These are phyloP conservation scores for Drosophila suzukii DNA, from an alignment of 1,140 invertebrate species.

Conservation along the genomic window DNA sequence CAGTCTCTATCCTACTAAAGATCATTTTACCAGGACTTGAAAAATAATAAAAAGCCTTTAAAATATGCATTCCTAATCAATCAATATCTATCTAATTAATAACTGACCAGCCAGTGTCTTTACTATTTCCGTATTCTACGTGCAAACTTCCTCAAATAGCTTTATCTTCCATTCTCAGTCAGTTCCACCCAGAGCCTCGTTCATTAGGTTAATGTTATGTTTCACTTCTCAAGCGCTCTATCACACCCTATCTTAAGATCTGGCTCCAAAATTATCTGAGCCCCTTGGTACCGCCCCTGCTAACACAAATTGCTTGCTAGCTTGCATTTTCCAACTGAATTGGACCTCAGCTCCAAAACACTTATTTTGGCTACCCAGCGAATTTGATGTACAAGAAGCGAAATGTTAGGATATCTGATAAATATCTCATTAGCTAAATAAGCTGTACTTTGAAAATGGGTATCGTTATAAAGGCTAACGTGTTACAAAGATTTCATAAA, in stretches of 20 bases:
- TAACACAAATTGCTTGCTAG: constrained; percentile 40
- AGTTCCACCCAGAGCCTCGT: constrained; percentile 6
- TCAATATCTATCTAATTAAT: too few relatives aligned
- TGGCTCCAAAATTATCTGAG: constrained; percentile 27
- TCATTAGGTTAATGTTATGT: constrained; percentile 44
- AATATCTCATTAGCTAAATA: too few relatives aligned
- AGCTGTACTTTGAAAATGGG: too few relatives aligned
- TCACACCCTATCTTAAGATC: constrained; percentile 38
- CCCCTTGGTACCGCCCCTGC: constrained; percentile 32
- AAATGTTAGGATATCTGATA: not conserved
- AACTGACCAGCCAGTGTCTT: too few relatives aligned
- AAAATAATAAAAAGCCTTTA: too few relatives aligned
- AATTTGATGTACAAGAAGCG: constrained; percentile 6
- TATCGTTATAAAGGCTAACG: too few relatives aligned
- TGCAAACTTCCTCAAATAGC: not conserved
- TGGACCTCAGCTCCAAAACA: constrained; percentile 30
- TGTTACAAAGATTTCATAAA: too few relatives aligned
- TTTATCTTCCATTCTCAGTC: not conserved
- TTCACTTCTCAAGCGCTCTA: constrained; percentile 30
- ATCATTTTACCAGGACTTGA: too few relatives aligned
- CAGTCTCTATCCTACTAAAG: too few relatives aligned
- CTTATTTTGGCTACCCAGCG: constrained; percentile 29
- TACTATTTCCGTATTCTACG: not conserved
- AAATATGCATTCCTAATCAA: too few relatives aligned
- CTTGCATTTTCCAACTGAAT: constrained; percentile 39